Conservation (phyloP, 2,888 invertebrate genomes). For the Drosophila mercatorum region DNA sequence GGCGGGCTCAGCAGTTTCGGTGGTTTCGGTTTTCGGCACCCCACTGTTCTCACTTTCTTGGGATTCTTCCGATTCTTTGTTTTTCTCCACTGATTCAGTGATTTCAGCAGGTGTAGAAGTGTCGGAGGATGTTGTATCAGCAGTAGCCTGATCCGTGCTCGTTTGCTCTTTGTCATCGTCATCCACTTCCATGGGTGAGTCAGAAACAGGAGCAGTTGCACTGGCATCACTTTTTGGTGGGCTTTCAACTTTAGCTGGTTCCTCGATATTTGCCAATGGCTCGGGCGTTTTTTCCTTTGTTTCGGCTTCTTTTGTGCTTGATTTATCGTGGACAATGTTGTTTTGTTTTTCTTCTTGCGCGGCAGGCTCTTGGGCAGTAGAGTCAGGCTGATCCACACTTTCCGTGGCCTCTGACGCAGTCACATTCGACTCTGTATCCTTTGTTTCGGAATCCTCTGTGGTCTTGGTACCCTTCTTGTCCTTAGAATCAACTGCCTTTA, state of each 20-base stretch:
- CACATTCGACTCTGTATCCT: constrained; percentile 29
- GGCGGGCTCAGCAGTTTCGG: constrained; percentile 52
- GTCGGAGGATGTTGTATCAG: constrained; percentile 27
- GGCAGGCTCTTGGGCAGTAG: constrained; percentile 27
- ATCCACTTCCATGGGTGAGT: constrained; percentile 60
- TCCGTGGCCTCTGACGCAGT: constrained; percentile 30
- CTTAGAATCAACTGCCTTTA: constrained; percentile 35
- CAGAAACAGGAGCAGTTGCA: constrained; percentile 32
- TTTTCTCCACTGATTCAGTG: constrained; percentile 43
- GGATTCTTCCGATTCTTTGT: constrained; percentile 28
- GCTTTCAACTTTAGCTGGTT: constrained; percentile 47
- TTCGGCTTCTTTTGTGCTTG: constrained; percentile 34
- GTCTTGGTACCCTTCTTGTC: constrained; percentile 20
- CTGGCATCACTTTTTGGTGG: constrained; percentile 44
- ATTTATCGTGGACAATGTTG: constrained; percentile 54
- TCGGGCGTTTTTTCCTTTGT: constrained; percentile 36
- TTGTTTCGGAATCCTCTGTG: constrained; percentile 20
- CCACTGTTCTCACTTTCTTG: constrained; percentile 30
- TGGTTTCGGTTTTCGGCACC: constrained; percentile 35
- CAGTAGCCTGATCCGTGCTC: constrained; percentile 18
- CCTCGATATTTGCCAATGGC: constrained; percentile 46
- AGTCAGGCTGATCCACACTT: constrained; percentile 60
- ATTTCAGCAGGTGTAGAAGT: constrained; percentile 37
- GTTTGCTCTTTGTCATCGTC: constrained; percentile 39
- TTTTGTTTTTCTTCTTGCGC: constrained; percentile 58